Base-by-base conservation (phyloP, 2,888 invertebrate species). In the Theretra japonica region DNA sequence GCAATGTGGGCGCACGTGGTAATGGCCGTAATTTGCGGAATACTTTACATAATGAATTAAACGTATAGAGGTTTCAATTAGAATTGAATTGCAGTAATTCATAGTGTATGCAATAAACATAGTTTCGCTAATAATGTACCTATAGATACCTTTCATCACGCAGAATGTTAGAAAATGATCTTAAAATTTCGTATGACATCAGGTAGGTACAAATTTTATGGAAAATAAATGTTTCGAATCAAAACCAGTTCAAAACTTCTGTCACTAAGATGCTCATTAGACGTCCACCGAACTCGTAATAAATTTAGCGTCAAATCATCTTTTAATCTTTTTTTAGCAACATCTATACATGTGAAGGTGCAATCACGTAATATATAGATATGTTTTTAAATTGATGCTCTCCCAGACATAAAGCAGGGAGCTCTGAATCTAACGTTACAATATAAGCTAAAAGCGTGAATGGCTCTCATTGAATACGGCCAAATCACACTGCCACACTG, bases 1-100 rank as follows among this genome's bases (percentile, higher is more conserved):
- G 50, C 4, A 65, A 41, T 65, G 48, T 48, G 65, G 65, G 6
- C 23, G 48, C 65, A 48, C 23, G 48, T 48, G 48, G 65, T 23
- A 65, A 65, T 23, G 23, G 41, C 62, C 21, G 62, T 15, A 62
- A 33, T 48, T 23, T 48, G 65, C 6, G 65, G 48, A 23, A 23
- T 65, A 41, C 23, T 15, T 17, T 53, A 53, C 53, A 53, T 53
- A 23, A 23, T 48, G 15, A 41, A 48, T 48, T 48, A 11, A 62
- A 33, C n/a, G 33, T 25, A 17, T 65, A 48, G 53, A n/a, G 5
- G 19, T 53, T n/a, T 53, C n/a, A 17, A 53, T 6, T 53, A 6
- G n/a, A 19, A 17, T 53, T 17, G 4, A 6, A n/a, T 7, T 17
- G 4, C 53, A 53, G 4, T 19, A 53, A 15, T 19, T 53, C 15